Conservation (phyloP, 2,888 invertebrate genomes). For the Drepanosiphum platanoidis region DNA sequence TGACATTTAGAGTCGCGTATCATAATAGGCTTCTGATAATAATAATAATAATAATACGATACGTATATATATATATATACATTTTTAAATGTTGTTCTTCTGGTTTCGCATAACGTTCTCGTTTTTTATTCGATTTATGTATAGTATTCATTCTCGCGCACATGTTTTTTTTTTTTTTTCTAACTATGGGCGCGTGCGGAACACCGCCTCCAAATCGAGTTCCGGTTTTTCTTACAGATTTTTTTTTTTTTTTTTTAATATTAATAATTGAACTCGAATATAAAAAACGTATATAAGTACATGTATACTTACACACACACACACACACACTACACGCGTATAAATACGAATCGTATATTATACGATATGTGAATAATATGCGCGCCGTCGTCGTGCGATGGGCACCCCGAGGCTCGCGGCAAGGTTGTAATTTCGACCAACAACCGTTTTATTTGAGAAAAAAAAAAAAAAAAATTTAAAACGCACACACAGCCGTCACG, state of each 20-base stretch:
- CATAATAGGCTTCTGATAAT: neutral
- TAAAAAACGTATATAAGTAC: neutral
- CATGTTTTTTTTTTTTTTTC: constrained; percentile 13
- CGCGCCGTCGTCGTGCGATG: constrained; percentile 5
- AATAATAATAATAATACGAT: too few species aligned
- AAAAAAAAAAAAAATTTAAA: constrained; percentile 1
- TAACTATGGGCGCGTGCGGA: constrained; percentile 37
- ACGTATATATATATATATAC: too few species aligned
- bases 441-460: constrained; percentile 34
- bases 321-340: neutral
- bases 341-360: neutral
- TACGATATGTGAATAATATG: constrained; percentile 31
- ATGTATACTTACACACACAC: neutral
- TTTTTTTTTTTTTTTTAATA: constrained; percentile 28
- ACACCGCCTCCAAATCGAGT: constrained; percentile 35
- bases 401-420: constrained; percentile 27
- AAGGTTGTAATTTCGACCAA: constrained; percentile 45
- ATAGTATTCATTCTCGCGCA: neutral
- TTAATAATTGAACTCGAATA: constrained; percentile 48
- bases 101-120: constrained; percentile 34
- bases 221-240: constrained; percentile 35
- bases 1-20: neutral
- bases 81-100: constrained; percentile 45
- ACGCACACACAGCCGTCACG: neutral
- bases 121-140: neutral